Conservation (phyloP, 2,113 vertebrate species). For the Globicephala melas region DNA sequence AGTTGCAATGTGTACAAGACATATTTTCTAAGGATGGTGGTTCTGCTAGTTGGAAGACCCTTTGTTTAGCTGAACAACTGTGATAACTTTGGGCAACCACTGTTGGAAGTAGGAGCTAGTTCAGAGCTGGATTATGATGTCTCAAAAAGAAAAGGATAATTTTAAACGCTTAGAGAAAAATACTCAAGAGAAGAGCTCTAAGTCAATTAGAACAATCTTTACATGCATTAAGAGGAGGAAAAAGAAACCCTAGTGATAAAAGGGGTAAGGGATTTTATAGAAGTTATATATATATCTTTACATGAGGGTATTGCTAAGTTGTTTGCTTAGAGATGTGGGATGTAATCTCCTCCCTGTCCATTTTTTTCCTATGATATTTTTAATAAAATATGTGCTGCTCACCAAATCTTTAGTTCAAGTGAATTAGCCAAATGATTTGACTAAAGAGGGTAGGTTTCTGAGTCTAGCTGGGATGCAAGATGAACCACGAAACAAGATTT, state of each 20-base stretch:
- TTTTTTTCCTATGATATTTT: neutral
- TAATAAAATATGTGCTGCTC: neutral
- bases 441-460: neutral
- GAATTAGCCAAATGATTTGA: conserved; percentile 3
- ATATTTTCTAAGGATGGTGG: neutral
- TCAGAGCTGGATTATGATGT: neutral
- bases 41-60: neutral
- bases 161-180: neutral
- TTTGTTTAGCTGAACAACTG: neutral
- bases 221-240: neutral
- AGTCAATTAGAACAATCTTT: neutral
- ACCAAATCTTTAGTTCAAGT: neutral
- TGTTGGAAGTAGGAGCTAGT: neutral
- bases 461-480: neutral
- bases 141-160: neutral
- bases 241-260: neutral
- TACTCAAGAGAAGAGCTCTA: neutral
- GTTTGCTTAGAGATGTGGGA: neutral
- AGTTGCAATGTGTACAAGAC: neutral
- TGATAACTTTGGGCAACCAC: neutral
- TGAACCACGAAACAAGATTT: neutral
- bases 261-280: neutral
- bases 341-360: neutral
- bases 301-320: neutral
- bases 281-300: neutral